These are phyloP conservation scores for Melanocharis versteri DNA, from an alignment of 2,113 vertebrate genomes.

Conservation along the genomic window DNA sequence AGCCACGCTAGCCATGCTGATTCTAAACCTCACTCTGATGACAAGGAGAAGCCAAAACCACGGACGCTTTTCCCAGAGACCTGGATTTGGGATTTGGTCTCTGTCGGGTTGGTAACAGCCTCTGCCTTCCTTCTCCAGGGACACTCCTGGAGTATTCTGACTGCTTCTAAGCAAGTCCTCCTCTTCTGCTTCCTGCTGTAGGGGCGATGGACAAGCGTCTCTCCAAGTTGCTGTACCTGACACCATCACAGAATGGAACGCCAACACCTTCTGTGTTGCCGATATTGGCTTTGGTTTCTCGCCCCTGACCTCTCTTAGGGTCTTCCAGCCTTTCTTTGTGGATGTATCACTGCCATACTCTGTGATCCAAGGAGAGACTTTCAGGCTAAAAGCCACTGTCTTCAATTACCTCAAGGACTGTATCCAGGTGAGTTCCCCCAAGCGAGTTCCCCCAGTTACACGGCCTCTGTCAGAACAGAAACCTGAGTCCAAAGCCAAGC, in stretches of 20 bases:
- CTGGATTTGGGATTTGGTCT: conserved; percentile 83
- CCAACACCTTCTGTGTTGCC: conserved; percentile 79
- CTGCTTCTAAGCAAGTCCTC: neutral
- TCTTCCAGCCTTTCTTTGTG: conserved; percentile 87
- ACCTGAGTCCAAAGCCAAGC: neutral
- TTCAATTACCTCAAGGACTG: conserved; percentile 81
- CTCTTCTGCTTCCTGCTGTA: conserved; percentile 1
- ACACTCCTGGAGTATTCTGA: neutral
- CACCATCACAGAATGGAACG: conserved; percentile 87
- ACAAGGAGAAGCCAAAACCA: neutral
- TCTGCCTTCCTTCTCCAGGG: neutral
- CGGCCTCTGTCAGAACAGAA: neutral
- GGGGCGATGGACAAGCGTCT: conserved; percentile 8
- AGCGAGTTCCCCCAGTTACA: neutral
- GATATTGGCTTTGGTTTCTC: conserved; percentile 80
- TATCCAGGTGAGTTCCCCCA: conserved; percentile 59
- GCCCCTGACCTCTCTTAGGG: conserved; percentile 56
- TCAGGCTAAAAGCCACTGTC: conserved; percentile 79
- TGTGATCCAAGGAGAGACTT: conserved; percentile 81
- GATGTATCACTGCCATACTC: conserved; percentile 83
- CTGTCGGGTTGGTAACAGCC: conserved; percentile 73
- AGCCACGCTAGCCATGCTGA: fast-evolving
- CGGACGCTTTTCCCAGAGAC: conserved; percentile 79
- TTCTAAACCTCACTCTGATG: neutral
- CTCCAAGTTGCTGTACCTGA: conserved; percentile 76